phyloP scores from a whole-genome alignment of 2,113 vertebrate species.

The Astatoreochromis straeleni region DNA sequence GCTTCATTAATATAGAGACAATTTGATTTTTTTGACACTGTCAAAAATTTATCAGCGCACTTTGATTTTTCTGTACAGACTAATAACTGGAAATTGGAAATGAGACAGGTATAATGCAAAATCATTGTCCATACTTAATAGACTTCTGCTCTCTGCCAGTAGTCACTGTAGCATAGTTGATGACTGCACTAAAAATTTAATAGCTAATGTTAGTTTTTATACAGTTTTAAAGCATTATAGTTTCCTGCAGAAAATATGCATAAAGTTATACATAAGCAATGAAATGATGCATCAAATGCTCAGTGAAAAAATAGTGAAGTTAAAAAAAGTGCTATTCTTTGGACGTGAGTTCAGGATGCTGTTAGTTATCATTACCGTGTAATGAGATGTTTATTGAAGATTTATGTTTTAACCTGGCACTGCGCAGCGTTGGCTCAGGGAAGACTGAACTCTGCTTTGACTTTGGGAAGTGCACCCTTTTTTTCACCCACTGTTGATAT shows the following conservation, averaged over 20 bases:
- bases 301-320: not conserved
- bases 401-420: not conserved
- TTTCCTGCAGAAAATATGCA: not conserved
- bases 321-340: not conserved
- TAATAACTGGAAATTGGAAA: not conserved
- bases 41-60: not conserved
- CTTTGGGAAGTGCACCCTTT: not conserved
- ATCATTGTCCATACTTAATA: not conserved
- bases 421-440: not conserved
- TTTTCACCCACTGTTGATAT: not conserved
- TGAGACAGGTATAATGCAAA: not conserved
- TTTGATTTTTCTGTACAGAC: not conserved
- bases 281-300: accelerated
- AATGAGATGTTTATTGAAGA: not conserved
- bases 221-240: not conserved
- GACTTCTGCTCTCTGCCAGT: not conserved
- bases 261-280: not conserved
- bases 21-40: not conserved
- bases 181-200: not conserved
- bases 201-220: not conserved
- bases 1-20: not conserved
- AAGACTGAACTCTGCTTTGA: not conserved
- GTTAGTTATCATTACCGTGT: not conserved
- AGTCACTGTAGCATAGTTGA: too few relatives aligned
- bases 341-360: not conserved